These are phyloP conservation scores for Rhabdomys dilectus DNA, from an alignment of 2,113 vertebrate genomes.

Conservation along the genomic window DNA sequence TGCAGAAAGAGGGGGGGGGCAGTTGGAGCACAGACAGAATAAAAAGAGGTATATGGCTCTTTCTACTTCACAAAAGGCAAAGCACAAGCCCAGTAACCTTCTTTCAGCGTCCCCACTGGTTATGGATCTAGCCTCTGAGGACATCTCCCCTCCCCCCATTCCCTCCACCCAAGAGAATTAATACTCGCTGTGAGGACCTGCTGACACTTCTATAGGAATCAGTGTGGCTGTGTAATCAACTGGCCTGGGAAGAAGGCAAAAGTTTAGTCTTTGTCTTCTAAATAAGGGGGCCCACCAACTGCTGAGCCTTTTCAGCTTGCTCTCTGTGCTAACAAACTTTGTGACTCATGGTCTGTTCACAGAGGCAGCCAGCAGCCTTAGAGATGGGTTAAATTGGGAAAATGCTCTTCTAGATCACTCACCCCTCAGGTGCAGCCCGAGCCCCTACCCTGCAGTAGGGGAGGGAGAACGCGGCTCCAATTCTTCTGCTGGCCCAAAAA, in stretches of 20 bases:
- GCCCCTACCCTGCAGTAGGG: neutral
- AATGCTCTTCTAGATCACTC: neutral
- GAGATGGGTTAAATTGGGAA: slow-evolving; percentile 62
- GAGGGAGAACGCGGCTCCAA: neutral
- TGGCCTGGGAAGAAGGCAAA: neutral
- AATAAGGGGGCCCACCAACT: neutral
- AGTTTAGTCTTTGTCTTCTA: neutral
- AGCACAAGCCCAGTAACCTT: neutral
- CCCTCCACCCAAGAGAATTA: neutral
- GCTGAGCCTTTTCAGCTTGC: neutral
- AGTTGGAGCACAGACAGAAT: neutral
- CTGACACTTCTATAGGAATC: neutral
- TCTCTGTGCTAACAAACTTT: slow-evolving; percentile 74
- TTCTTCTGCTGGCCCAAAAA: neutral
- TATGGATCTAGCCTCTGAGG: neutral
- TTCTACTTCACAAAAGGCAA: neutral
- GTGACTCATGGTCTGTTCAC: slow-evolving; percentile 70
- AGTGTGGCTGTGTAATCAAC: neutral
- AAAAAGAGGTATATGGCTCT: neutral
- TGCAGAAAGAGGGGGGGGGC: slow-evolving; percentile 63
- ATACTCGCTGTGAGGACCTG: neutral
- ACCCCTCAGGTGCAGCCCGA: neutral
- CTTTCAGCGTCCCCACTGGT: neutral
- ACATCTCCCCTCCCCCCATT: neutral
- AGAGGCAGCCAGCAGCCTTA: slow-evolving; percentile 38